A percentile compares a stretch with the other conserved stretches of the same genome.
Evolutionary conservation across 2,888 invertebrate genomes (phyloP).

Genomic region (Thereva unica): DNA sequence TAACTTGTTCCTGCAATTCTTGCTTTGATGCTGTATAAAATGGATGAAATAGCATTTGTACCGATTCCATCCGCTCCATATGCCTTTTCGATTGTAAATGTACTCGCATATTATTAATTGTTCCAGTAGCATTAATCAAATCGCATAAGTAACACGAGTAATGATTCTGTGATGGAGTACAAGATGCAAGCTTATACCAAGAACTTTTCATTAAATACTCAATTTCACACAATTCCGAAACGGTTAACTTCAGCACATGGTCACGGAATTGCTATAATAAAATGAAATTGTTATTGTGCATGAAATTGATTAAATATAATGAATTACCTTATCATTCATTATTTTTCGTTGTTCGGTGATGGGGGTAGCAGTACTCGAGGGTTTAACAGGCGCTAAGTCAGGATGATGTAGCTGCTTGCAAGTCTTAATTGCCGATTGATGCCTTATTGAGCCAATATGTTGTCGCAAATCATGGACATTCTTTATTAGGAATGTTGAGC

Average conservation of each 20-base stretch:
- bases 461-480: slow-evolving; percentile 19
- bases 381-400: slow-evolving; percentile 18
- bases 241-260: slow-evolving; percentile 16
- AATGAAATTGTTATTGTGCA: neutral
- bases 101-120: slow-evolving; percentile 41
- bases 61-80: slow-evolving; percentile 44
- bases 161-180: too few species aligned
- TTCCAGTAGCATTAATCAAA: slow-evolving; percentile 6
- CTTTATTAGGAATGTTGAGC: slow-evolving; percentile 26
- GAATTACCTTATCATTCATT: neutral
- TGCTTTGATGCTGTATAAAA: slow-evolving; percentile 1
- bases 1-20: neutral
- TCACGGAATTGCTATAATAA: slow-evolving; percentile 7
- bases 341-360: neutral
- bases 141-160: neutral
- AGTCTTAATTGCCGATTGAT: slow-evolving; percentile 9
- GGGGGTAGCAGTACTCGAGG: neutral
- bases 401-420: slow-evolving; percentile 32
- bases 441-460: slow-evolving; percentile 32
- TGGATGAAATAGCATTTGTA: slow-evolving; percentile 43
- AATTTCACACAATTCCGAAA: slow-evolving; percentile 21
- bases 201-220: slow-evolving; percentile 5
- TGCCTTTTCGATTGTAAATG: slow-evolving; percentile 53
- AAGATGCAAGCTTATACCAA: neutral
- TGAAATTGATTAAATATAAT: neutral